Percentiles rank a stretch among this genome's conserved stretches.
These are phyloP conservation scores for Bergia sp. DNA, from an alignment of 92 coral and sea anemone species.

Conservation along the genomic window DNA sequence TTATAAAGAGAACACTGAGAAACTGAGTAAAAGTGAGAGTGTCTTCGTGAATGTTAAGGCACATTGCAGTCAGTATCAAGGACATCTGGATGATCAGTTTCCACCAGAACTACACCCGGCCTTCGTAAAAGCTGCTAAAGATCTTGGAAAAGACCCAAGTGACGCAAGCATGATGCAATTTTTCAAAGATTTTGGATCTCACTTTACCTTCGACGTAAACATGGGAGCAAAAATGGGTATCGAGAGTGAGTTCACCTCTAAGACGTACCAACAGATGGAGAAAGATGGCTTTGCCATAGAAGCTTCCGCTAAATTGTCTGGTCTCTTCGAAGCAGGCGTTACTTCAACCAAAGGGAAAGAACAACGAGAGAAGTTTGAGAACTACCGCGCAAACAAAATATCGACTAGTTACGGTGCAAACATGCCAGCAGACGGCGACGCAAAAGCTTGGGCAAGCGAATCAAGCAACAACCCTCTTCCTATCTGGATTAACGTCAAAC, in stretches of 20 bases:
- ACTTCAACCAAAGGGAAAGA: not conserved
- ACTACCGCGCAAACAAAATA: constrained; percentile 29
- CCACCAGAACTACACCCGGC: not conserved
- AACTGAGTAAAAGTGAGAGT: constrained; percentile 4
- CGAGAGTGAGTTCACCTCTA: not conserved
- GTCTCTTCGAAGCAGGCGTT: not conserved
- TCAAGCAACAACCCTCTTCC: constrained; percentile 47
- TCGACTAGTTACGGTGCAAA: constrained; percentile 34
- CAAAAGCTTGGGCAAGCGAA: constrained; percentile 32
- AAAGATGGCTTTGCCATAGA: not conserved
- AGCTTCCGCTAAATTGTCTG: not conserved
- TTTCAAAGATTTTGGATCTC: constrained; percentile 18
- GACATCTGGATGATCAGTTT: not conserved
- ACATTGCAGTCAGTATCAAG: not conserved
- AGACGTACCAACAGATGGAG: not conserved
- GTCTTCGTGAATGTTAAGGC: not conserved
- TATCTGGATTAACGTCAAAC: constrained; percentile 7
- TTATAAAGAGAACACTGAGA: not conserved
- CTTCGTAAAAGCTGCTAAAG: not conserved
- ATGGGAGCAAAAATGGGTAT: constrained; percentile 9
- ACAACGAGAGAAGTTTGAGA: constrained; percentile 9
- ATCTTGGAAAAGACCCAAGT: not conserved
- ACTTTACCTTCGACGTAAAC: not conserved
- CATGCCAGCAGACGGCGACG: constrained; percentile 42
- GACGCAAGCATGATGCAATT: not conserved